Base-by-base conservation (phyloP, 2,888 invertebrate genomes). In the Cantharis rufa region DNA sequence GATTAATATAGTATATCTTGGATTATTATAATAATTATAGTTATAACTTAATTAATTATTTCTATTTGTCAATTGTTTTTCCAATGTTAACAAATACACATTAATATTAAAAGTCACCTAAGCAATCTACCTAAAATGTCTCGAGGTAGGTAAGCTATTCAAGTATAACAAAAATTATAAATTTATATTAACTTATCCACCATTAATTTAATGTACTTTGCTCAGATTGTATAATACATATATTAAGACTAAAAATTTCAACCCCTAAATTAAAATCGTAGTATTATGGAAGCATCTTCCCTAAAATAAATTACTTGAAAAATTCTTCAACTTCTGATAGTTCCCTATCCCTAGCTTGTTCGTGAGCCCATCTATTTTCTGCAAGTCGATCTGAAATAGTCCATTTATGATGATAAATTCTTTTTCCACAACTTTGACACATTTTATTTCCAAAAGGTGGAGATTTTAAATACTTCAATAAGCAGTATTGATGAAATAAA, bases 381-480 rank as follows among this genome's bases (percentile, higher is more conserved):
- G 93, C 93, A 32, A 94, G 87, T 84, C 92, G 91, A 24, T 94
- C 92, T 71, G 91, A 90, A 5, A 93, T 86, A 73, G 91, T 91
- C 93, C 94, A 95, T 83, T 93, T 94, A 80, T 93, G 93, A 84
- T 94, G 94, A 81, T 91, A 93, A 78, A 95, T 91, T 81, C 90
- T 90, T 81, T 92, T 89, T 7, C 90, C 91, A 85, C 94, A 94
- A 13, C 85, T 84, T n/a, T 82, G 82, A 85, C 94, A 94, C 79
- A 90, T 90, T 85, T 94, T 94, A 76, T 94, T 94, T 72, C 92
- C 93, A 88, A 94, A 94, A 32, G 94, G 94, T 11, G 94, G 94
- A 74, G 92, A 91, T 82, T 92, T 92, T 89, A 94, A 91, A 84
- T 91, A 94, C 69, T 87, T 89, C 80, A 93, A 89, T 62, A 94